Percentiles rank a stretch among this genome's conserved stretches.
Evolutionary conservation across 2,797 vertebrate genomes (phyloP).

Genomic region (Menidia menidia): DNA sequence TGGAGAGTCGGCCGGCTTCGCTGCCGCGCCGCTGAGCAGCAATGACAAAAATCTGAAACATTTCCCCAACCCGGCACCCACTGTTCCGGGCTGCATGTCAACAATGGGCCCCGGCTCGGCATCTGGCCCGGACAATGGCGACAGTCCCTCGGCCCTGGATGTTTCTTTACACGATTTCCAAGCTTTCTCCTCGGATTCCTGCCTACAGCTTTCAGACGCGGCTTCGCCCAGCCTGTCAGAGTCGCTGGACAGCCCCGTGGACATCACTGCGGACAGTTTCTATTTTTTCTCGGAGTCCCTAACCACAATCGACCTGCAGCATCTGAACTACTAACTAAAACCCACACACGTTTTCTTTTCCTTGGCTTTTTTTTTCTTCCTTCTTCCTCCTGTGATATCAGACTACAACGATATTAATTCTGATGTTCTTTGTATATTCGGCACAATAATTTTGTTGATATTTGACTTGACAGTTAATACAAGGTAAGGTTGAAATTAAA

Average conservation of each 20-base stretch:
- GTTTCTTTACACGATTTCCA: constrained; percentile 97
- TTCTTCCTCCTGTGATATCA: constrained; percentile 47
- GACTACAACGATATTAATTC: constrained; percentile 67
- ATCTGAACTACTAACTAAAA: constrained; percentile 94
- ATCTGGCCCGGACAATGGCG: constrained; percentile 96
- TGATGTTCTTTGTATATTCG: constrained; percentile 77
- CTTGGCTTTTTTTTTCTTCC: constrained; percentile 8
- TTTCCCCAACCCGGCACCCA: constrained; percentile 98
- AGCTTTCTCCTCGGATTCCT: constrained; percentile 97
- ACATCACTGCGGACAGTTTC: constrained; percentile 96
- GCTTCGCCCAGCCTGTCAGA: constrained; percentile 96
- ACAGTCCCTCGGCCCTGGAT: constrained; percentile 94
- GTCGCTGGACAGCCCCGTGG: constrained; percentile 95
- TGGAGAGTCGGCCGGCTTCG: constrained; percentile 90
- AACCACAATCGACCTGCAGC: constrained; percentile 98
- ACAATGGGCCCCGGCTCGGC: constrained; percentile 97
- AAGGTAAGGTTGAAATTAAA: constrained; percentile 79
- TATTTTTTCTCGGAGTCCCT: constrained; percentile 99
- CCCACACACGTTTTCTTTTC: constrained; percentile 23
- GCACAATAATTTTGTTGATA: constrained; percentile 85
- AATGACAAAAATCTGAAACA: constrained; percentile 99
- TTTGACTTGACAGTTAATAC: constrained; percentile 75
- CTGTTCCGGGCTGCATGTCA: constrained; percentile 96
- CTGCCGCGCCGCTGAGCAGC: constrained; percentile 93
- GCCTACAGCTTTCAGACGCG: constrained; percentile 94